A percentile compares a stretch with the other conserved stretches of the same genome.
These are phyloP conservation scores for Tauraco erythrolophus DNA, from an alignment of 2,113 vertebrate genomes.

Conservation along the genomic window DNA sequence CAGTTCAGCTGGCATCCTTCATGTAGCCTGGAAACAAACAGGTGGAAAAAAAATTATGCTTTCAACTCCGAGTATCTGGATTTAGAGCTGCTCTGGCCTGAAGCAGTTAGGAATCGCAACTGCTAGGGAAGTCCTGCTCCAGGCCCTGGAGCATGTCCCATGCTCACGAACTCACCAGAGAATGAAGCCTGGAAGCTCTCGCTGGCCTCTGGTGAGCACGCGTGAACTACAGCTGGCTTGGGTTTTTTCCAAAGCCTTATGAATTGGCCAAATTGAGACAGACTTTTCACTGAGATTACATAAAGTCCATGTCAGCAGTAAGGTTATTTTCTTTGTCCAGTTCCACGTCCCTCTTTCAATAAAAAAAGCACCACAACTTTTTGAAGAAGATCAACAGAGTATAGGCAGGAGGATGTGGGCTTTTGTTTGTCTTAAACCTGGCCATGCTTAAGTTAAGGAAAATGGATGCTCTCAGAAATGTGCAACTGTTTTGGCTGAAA, in stretches of 20 bases:
- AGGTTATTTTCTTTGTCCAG: background rate
- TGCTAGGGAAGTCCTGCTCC: background rate
- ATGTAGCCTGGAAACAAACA: background rate
- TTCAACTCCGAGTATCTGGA: background rate
- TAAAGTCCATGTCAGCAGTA: background rate
- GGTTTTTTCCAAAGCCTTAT: background rate
- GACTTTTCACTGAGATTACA: background rate
- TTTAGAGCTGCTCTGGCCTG: background rate
- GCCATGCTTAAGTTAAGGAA: background rate
- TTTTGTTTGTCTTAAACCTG: background rate
- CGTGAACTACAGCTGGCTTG: slow-evolving; percentile 38
- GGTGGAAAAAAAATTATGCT: background rate
- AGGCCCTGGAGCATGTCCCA: background rate
- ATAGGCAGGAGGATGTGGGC: background rate
- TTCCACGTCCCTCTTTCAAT: slow-evolving; percentile 6
- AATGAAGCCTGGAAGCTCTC: background rate
- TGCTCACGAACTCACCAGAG: background rate
- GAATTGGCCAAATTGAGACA: slow-evolving; percentile 1
- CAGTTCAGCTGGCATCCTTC: background rate
- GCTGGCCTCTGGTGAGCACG: background rate
- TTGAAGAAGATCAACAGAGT: background rate
- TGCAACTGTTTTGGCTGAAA: background rate
- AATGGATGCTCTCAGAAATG: background rate
- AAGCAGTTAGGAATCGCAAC: background rate
- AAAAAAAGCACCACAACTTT: background rate